Base-by-base conservation (phyloP, 2,797 vertebrate species). In the Petrocephalus sullivani region DNA sequence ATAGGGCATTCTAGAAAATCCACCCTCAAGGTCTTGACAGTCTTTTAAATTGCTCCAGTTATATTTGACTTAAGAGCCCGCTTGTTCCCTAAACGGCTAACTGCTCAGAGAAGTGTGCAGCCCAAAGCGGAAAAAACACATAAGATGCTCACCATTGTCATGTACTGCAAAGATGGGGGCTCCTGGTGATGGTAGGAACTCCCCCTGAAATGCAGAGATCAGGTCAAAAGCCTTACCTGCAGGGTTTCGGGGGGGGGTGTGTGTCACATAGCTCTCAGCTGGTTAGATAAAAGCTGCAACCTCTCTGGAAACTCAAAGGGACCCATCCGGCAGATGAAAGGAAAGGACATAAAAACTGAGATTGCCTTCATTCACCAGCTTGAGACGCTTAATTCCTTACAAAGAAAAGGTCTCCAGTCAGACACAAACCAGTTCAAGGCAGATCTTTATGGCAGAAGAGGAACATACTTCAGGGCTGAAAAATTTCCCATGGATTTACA, bases 91-190 rank as follows among this genome's bases (percentile, higher is more conserved):
- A 49, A 78, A 81, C 19, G 1, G 41, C 19, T 19, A 81, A 81
- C 75, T 81, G 75, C 8, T 19, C 75, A 4, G n/a, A 46, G 19
- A 81, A 46, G 19, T 10, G 3, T 7, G 6, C 19, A 81, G n/a
- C 41, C 9, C 75, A n/a, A 41, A n/a, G 75, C 3, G 3, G 37
- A 49, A 49, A 28, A 81, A 16, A 33, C 16, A 33, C 14, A 61
- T 3, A 58, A 57, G 57, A 61, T 33, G 3, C 87, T 88, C 82
- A 88, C 87, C 87, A 41, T 88, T 88, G 33, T 21, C 61, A 28
- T 88, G 81, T 4, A 14, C 81, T 28, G 46, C 58, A 78, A 54
- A 10, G 51, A 75, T 2, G 19, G 84, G 14, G 6, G 10, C 33
- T 85, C 64, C 23, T 4, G 84, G 8, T n/a, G 37, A 54, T 10